These are phyloP conservation scores for Orthosia incerta DNA, from an alignment of 2,888 invertebrate species.

Conservation along the genomic window DNA sequence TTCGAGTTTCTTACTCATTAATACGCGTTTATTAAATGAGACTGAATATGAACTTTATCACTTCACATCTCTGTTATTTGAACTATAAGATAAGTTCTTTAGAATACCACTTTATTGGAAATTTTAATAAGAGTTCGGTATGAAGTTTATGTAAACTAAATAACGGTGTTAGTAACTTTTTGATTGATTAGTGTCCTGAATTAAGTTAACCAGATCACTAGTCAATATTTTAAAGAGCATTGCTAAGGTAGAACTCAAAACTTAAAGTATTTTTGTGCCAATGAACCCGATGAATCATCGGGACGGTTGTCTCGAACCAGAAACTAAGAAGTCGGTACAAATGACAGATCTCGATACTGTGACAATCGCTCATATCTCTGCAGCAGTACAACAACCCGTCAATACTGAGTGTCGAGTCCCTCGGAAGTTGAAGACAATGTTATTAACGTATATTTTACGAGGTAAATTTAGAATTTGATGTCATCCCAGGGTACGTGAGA, in stretches of 20 bases:
- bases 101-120: constrained; percentile 40
- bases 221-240: background rate
- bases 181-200: background rate
- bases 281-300: no score
- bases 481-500: constrained; percentile 70
- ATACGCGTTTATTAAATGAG: constrained; percentile 36
- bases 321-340: no score
- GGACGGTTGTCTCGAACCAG: background rate
- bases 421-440: constrained; percentile 70
- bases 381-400: constrained; percentile 10
- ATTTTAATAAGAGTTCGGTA: constrained; percentile 25
- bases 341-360: background rate
- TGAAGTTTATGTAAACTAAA: constrained; percentile 15
- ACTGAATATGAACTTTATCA: constrained; percentile 40
- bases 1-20: constrained; percentile 38
- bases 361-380: background rate
- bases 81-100: constrained; percentile 43
- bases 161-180: no score
- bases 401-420: constrained; percentile 13
- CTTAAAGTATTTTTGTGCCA: no score
- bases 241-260: background rate
- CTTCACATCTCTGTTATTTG: constrained; percentile 44
- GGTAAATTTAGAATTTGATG: constrained; percentile 68
- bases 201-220: no score
- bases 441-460: constrained; percentile 72